A percentile compares a stretch with the other conserved stretches of the same genome.
Evolutionary conservation across 1,140 invertebrate genomes (phyloP).

Genomic region (Cotesia glomerata): DNA sequence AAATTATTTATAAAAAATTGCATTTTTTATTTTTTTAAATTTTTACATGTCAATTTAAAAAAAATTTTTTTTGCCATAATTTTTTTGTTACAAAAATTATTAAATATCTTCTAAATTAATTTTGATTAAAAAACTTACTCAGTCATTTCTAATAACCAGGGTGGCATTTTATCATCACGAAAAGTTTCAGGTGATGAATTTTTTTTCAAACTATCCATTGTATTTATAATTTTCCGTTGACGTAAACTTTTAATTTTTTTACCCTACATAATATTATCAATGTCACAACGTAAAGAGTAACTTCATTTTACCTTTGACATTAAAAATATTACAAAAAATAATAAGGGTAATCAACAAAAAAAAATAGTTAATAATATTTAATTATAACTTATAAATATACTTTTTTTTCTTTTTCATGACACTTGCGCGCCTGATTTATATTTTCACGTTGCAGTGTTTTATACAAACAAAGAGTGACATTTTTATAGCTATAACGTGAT

Average conservation of each 20-base stretch:
- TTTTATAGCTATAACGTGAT: too few species aligned
- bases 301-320: neutral
- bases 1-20: too few species aligned
- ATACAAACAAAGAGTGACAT: neutral
- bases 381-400: too few species aligned
- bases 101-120: too few species aligned
- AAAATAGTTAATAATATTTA: too few species aligned
- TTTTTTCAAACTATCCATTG: neutral
- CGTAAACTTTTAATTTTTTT: neutral
- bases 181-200: neutral
- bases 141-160: constrained; percentile 46
- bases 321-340: neutral
- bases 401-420: constrained; percentile 9
- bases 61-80: too few species aligned
- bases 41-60: too few species aligned
- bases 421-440: neutral
- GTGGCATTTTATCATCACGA: constrained; percentile 35
- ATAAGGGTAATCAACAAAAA: neutral
- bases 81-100: too few species aligned
- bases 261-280: too few species aligned
- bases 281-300: too few species aligned
- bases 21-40: too few species aligned
- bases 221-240: neutral
- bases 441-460: neutral
- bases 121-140: constrained; percentile 43